These are phyloP conservation scores for Limenitis arthemis DNA, from an alignment of 2,888 invertebrate species.

Conservation along the genomic window DNA sequence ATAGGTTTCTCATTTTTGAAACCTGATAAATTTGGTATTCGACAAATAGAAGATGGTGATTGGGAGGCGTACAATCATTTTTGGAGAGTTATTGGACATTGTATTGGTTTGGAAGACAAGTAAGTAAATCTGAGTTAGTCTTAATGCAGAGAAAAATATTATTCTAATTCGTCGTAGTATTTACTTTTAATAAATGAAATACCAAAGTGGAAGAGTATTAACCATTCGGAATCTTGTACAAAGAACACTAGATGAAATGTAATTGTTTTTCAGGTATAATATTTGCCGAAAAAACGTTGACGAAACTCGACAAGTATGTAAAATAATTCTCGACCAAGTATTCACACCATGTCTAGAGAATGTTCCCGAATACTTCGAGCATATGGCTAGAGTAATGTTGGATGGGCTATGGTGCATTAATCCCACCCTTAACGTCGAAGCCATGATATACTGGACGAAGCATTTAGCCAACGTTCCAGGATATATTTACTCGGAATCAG, in stretches of 20 bases:
- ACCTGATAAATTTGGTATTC: constrained; percentile 76
- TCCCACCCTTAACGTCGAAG: constrained; percentile 69
- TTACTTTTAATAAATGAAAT: neutral
- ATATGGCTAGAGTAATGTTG: constrained; percentile 76
- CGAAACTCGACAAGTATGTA: constrained; percentile 75
- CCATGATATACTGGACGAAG: constrained; percentile 69
- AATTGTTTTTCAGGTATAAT: constrained; percentile 71
- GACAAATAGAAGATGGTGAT: constrained; percentile 72
- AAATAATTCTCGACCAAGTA: constrained; percentile 70
- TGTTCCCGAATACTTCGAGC: constrained; percentile 74
- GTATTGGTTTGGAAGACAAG: constrained; percentile 88
- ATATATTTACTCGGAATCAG: constrained; percentile 59
- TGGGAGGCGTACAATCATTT: constrained; percentile 85
- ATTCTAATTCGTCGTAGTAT: no score
- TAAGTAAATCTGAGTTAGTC: no score
- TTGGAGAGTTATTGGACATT: constrained; percentile 86
- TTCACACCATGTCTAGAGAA: constrained; percentile 74
- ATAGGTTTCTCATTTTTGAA: constrained; percentile 80
- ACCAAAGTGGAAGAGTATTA: neutral
- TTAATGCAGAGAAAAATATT: no score
- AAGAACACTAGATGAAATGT: no score
- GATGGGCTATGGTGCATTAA: constrained; percentile 80
- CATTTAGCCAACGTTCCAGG: constrained; percentile 71
- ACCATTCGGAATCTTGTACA: neutral
- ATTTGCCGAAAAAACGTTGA: constrained; percentile 75